Percentiles rank a stretch among this genome's conserved stretches.
Conservation (phyloP, 2,113 vertebrate genomes). For the Larimichthys polyactis region DNA sequence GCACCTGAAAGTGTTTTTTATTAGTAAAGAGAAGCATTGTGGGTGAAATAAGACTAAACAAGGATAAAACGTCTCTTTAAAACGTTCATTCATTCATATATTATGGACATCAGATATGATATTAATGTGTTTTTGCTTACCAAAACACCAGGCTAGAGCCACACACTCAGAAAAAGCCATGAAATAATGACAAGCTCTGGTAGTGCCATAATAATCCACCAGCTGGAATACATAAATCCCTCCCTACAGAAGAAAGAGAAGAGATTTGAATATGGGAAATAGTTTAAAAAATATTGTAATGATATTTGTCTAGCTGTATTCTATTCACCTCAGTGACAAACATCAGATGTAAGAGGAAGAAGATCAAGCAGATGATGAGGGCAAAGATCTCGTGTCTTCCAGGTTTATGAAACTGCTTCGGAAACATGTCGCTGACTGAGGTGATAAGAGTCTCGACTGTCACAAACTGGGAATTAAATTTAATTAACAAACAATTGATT, state of each 20-base stretch:
- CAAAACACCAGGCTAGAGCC: slow-evolving; percentile 70
- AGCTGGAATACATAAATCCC: slow-evolving; percentile 76
- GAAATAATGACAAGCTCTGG: slow-evolving; percentile 61
- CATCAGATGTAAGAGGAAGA: slow-evolving; percentile 49
- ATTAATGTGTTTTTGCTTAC: slow-evolving; percentile 27
- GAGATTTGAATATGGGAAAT: not conserved
- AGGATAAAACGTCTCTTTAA: not conserved
- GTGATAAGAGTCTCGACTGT: slow-evolving; percentile 63
- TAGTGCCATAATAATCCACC: slow-evolving; percentile 68
- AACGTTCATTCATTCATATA: not conserved
- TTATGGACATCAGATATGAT: too few species aligned
- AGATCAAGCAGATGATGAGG: slow-evolving; percentile 46
- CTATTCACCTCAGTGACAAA: slow-evolving; percentile 64
- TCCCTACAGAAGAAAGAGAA: slow-evolving; percentile 46
- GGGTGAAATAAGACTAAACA: too few species aligned
- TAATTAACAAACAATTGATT: too few species aligned
- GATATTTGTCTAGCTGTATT: not conserved
- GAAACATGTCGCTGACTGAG: slow-evolving; percentile 49
- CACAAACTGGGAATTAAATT: slow-evolving; percentile 68
- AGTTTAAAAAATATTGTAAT: too few species aligned
- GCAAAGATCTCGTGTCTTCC: slow-evolving; percentile 47
- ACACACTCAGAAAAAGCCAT: slow-evolving; percentile 59
- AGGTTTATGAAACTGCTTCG: slow-evolving; percentile 26
- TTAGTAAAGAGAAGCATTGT: too few species aligned
- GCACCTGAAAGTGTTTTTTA: slow-evolving; percentile 36